Conservation (phyloP, 1,140 invertebrate genomes). For the Bombus haemorrhoidalis region DNA sequence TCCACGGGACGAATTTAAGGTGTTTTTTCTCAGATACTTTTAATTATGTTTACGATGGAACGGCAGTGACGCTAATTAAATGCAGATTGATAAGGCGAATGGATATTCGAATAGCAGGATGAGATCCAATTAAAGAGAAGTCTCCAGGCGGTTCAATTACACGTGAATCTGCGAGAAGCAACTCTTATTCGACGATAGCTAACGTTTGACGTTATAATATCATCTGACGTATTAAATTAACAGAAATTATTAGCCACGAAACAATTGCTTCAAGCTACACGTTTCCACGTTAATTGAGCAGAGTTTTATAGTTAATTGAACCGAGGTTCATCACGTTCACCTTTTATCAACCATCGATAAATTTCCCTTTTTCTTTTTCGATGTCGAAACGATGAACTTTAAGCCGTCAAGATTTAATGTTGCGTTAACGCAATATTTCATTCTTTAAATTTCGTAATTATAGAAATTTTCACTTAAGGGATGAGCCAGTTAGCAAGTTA, state of each 20-base stretch:
- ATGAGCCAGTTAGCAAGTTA: no score
- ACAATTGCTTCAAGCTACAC: background rate
- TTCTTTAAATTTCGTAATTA: no score
- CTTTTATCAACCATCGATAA: no score
- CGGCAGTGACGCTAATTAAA: conserved; percentile 39
- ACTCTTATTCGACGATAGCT: background rate
- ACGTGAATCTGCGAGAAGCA: conserved; percentile 6
- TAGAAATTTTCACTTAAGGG: no score
- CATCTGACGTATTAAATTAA: background rate
- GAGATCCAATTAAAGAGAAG: conserved; percentile 40
- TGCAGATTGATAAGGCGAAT: conserved; percentile 45
- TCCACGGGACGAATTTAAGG: background rate
- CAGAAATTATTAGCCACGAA: background rate
- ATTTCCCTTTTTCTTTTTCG: no score
- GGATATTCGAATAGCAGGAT: conserved; percentile 19
- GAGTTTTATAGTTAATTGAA: no score
- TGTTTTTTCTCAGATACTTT: background rate
- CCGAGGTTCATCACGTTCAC: no score
- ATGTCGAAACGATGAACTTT: no score
- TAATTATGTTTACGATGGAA: conserved; percentile 21
- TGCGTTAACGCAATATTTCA: no score
- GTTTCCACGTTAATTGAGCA: background rate
- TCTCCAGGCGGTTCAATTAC: conserved; percentile 28
- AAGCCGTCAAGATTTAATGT: no score
- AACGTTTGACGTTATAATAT: background rate